These are phyloP conservation scores for Sialis lutaria DNA, from an alignment of 2,888 invertebrate species.

Conservation along the genomic window DNA sequence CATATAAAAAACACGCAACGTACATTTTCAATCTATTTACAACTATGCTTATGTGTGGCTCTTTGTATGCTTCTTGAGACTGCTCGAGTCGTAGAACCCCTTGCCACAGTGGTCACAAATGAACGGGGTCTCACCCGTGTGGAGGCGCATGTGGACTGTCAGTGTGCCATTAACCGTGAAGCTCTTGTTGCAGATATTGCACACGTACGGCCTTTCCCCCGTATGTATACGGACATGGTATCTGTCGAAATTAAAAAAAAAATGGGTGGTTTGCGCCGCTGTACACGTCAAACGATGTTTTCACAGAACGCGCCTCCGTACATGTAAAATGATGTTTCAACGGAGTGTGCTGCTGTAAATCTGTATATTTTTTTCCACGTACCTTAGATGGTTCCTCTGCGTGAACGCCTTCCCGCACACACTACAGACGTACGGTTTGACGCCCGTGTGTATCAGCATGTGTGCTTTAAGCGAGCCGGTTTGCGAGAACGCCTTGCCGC, in stretches of 20 bases:
- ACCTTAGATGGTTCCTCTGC: constrained; percentile 1
- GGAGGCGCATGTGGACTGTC: constrained; percentile 11
- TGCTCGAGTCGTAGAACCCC: constrained; percentile 12
- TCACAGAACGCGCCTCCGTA: too few relatives aligned
- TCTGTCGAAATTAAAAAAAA: neutral
- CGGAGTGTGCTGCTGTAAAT: too few relatives aligned
- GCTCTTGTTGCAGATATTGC: constrained; percentile 8
- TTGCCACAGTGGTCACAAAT: constrained; percentile 10
- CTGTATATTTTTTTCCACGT: too few relatives aligned
- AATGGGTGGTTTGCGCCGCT: too few relatives aligned
- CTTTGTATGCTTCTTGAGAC: constrained; percentile 12
- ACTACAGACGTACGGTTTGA: constrained; percentile 1
- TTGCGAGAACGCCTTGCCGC: constrained; percentile 1
- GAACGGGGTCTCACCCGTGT: constrained; percentile 14
- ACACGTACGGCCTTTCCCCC: constrained; percentile 9
- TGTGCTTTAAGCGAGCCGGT: constrained; percentile 1
- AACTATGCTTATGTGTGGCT: constrained; percentile 2
- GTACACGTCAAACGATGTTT: too few relatives aligned
- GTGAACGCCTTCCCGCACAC: constrained; percentile 2
- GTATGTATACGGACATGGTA: constrained; percentile 10
- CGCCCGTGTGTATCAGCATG: constrained; percentile 1
- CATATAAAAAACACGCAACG: too few relatives aligned
- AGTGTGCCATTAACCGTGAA: constrained; percentile 11
- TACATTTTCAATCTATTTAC: too few relatives aligned
- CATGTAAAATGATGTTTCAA: too few relatives aligned